Conservation (phyloP, 2,888 invertebrate genomes). For the Epistrophe eligans region DNA sequence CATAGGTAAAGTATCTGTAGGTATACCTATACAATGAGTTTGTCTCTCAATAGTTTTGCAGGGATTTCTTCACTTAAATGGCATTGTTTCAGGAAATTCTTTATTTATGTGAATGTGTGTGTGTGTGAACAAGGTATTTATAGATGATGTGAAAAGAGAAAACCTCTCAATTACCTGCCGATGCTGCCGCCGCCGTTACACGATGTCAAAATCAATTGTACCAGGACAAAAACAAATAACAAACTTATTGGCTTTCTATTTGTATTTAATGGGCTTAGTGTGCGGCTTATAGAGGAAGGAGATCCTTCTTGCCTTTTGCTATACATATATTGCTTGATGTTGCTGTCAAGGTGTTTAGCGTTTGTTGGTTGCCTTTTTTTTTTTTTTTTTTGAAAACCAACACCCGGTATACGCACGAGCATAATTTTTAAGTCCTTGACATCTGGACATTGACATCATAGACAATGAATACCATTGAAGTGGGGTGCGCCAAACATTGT, state of each 20-base stretch:
- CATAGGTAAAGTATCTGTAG: not conserved
- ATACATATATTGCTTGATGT: not conserved
- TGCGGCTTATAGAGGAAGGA: conserved; percentile 45
- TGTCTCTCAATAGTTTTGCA: conserved; percentile 23
- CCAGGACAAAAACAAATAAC: conserved; percentile 73
- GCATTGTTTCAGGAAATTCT: conserved; percentile 47
- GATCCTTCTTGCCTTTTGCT: not conserved
- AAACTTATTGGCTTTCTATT: conserved; percentile 76
- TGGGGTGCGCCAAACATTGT: conserved; percentile 68
- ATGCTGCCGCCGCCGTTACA: conserved; percentile 53
- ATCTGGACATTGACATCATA: conserved; percentile 69
- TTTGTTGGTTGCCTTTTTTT: conserved; percentile 47
- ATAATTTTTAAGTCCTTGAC: conserved; percentile 64
- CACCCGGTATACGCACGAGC: conserved; percentile 69
- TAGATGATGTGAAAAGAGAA: conserved; percentile 45
- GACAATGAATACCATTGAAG: conserved; percentile 36
- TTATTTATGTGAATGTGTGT: not conserved
- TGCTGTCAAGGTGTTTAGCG: conserved; percentile 72
- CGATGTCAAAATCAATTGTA: conserved; percentile 72
- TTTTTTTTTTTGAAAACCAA: conserved; percentile 56
- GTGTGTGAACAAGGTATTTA: conserved; percentile 14
- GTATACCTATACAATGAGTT: conserved; percentile 24
- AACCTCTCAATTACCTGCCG: conserved; percentile 75
- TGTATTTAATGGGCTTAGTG: conserved; percentile 71
- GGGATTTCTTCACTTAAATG: conserved; percentile 41